A percentile compares a stretch with the other conserved stretches of the same genome.
These are phyloP conservation scores for Saccopteryx bilineata DNA, from an alignment of 2,113 vertebrate genomes.

Conservation along the genomic window DNA sequence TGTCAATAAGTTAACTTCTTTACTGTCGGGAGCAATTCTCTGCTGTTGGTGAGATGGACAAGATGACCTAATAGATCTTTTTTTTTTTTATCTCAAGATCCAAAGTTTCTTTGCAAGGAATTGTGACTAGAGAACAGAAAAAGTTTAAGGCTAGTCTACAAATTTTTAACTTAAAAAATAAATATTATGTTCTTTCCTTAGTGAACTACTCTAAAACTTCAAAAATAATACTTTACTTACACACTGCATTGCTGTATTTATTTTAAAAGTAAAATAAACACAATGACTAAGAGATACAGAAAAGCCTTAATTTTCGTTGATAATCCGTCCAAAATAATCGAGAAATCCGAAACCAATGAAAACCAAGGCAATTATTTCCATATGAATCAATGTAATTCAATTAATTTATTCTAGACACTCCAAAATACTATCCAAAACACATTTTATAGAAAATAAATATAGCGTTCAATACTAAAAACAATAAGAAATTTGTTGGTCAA, in stretches of 20 bases:
- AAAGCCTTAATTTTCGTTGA: too few relatives aligned
- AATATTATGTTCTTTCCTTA: background rate
- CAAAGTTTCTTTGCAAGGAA: constrained; percentile 73
- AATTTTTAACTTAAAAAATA: constrained; percentile 36
- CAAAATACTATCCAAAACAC: too few relatives aligned
- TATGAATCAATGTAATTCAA: too few relatives aligned
- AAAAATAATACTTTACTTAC: background rate
- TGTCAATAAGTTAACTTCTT: constrained; percentile 85
- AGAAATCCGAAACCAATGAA: too few relatives aligned
- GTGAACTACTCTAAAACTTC: background rate
- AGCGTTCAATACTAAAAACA: too few relatives aligned
- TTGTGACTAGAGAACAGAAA: constrained; percentile 52
- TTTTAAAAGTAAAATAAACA: background rate
- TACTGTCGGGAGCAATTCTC: constrained; percentile 81
- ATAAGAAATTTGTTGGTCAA: too few relatives aligned
- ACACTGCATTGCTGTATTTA: background rate
- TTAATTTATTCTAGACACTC: too few relatives aligned
- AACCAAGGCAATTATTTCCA: too few relatives aligned
- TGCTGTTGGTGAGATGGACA: constrained; percentile 77
- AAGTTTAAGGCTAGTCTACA: background rate
- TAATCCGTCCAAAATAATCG: too few relatives aligned
- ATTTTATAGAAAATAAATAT: too few relatives aligned
- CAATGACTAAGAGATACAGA: background rate
- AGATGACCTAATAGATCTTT: constrained; percentile 81
- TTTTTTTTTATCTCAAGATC: constrained; percentile 75